Percentiles rank a stretch among this genome's conserved stretches.
phyloP scores from a whole-genome alignment of 2,797 vertebrate species.

The Pseudochaenichthys georgianus region DNA sequence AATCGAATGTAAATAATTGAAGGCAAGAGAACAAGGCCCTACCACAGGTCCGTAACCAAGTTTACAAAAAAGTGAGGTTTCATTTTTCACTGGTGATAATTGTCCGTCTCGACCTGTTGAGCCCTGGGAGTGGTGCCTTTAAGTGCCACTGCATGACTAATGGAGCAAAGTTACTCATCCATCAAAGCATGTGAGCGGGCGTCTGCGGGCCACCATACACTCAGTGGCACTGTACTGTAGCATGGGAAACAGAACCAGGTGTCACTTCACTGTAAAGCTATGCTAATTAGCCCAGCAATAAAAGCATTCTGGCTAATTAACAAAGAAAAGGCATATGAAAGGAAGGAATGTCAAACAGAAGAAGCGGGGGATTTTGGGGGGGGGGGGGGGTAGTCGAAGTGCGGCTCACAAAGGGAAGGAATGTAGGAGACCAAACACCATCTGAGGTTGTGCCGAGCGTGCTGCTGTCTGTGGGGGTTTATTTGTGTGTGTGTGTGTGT shows the following conservation, averaged over 20 bases:
- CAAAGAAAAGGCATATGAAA: constrained; percentile 62
- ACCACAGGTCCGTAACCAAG: neutral
- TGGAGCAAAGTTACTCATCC: constrained; percentile 52
- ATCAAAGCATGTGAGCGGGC: constrained; percentile 49
- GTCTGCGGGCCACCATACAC: constrained; percentile 41
- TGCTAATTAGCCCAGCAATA: constrained; percentile 74
- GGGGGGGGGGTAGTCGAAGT: constrained; percentile 20
- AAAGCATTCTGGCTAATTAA: constrained; percentile 75
- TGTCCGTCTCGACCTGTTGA: constrained; percentile 18
- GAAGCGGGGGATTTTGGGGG: neutral
- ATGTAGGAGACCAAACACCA: constrained; percentile 59
- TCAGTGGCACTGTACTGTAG: constrained; percentile 24
- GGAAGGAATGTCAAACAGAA: constrained; percentile 66
- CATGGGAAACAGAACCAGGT: constrained; percentile 64
- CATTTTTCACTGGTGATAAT: constrained; percentile 53
- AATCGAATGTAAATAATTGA: neutral
- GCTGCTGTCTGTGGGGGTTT: constrained; percentile 18
- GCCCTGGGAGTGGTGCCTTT: constrained; percentile 47
- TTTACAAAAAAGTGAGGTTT: constrained; percentile 15
- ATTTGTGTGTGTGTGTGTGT: constrained; percentile 13
- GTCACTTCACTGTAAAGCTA: constrained; percentile 67
- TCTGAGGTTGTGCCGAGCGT: constrained; percentile 48
- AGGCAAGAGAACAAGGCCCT: neutral
- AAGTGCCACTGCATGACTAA: constrained; percentile 59
- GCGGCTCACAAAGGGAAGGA: constrained; percentile 62